phyloP scores from a whole-genome alignment of 2,888 invertebrate genomes.

The Patella caerulea region DNA sequence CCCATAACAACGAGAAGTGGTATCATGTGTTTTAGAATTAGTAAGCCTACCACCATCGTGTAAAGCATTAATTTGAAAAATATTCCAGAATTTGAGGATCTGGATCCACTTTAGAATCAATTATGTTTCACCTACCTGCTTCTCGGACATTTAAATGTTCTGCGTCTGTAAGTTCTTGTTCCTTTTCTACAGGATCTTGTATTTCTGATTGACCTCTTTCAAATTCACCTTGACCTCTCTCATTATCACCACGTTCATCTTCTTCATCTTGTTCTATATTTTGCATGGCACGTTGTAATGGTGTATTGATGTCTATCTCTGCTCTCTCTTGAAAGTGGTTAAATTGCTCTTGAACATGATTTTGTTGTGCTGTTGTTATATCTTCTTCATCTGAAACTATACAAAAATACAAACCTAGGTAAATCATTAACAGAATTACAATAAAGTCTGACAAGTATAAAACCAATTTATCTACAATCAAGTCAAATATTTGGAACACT shows the following conservation, averaged over 20 bases:
- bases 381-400: neutral
- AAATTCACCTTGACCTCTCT: neutral
- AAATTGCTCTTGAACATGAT: neutral
- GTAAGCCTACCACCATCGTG: no score
- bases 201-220: neutral
- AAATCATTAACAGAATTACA: no score
- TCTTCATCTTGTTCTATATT: slow-evolving; percentile 34
- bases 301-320: slow-evolving; percentile 27
- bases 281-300: slow-evolving; percentile 18
- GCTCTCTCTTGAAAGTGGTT: slow-evolving; percentile 33
- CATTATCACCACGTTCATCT: slow-evolving; percentile 27
- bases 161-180: neutral
- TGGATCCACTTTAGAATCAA: no score
- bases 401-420: no score
- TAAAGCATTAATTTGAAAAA: no score
- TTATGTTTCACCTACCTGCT: no score
- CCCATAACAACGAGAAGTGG: no score
- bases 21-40: no score
- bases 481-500: no score
- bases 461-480: no score
- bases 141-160: neutral
- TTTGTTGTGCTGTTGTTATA: neutral
- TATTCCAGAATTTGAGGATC: no score
- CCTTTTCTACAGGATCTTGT: neutral
- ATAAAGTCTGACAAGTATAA: no score